Evolutionary conservation across 2,888 invertebrate species (phyloP), one percentile per base, ranked within the genome.

Genomic region (Tenthredo amoena): DNA sequence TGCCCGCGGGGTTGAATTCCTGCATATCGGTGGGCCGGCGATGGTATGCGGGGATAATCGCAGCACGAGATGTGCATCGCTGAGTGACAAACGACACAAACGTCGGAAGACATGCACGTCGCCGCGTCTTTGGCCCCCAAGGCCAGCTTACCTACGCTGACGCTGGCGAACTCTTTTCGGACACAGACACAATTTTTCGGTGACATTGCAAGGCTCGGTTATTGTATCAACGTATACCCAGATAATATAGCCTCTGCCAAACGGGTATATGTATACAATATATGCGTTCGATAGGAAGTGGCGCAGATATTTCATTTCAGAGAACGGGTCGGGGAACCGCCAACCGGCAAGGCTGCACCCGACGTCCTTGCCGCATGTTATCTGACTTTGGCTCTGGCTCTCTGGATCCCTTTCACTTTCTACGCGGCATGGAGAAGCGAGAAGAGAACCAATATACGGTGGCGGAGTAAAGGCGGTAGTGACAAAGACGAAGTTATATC

Each of bases 351-450:
- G 84, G 76, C 85, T 72, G 74, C 91, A 92, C 91, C 92, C 91
- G 93, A 93, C 93, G 93, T 93, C 93, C 93, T 93, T 93, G 93
- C 93, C 92, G 92, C 91, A 31, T n/a, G 92, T 93, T 93, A 93
- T 93, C 93, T 91, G 90, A 26, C 62, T 62, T 10, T 62, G 26
- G 62, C 62, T 62, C 21, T 62, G 26, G 62, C 21, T 26, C 62
- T 10, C 62, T 89, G 90, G 91, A 91, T 91, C 92, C 65, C 93
- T 93, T 93, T 93, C 93, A 93, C 93, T 93, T 93, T 93, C 92
- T 47, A 83, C 47, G 47, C 81, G 34, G 62, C 37, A 40, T 18
- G 43, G 40, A 58, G 65, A n/a, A 81, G 40, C 81, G 43, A 65
- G 68, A n/a, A n/a, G n/a, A n/a, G n/a, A n/a, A 68, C 68, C 34